Percentiles rank a stretch among this genome's conserved stretches.
These are phyloP conservation scores for Enteromius argenteus DNA, from an alignment of 2,797 vertebrate genomes.

Conservation along the genomic window DNA sequence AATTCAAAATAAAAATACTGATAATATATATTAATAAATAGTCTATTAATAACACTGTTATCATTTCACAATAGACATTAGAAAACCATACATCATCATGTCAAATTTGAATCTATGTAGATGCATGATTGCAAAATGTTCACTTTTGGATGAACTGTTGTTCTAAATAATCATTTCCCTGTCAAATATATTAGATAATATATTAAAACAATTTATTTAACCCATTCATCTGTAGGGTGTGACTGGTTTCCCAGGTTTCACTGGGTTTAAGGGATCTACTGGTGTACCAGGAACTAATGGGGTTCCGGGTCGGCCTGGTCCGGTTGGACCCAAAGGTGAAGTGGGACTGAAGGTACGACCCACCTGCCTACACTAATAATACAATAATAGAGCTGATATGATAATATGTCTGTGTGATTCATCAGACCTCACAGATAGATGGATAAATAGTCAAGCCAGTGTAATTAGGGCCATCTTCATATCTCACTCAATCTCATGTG, in stretches of 20 bases:
- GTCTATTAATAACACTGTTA: not conserved
- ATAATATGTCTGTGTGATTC: slow-evolving; percentile 13
- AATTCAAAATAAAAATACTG: no score
- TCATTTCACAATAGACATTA: not conserved
- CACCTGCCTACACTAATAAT: not conserved
- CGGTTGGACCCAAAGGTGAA: slow-evolving; percentile 76
- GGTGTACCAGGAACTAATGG: slow-evolving; percentile 80
- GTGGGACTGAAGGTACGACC: slow-evolving; percentile 80
- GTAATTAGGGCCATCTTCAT: slow-evolving; percentile 70
- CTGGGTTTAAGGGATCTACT: slow-evolving; percentile 86
- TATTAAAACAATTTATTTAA: not conserved
- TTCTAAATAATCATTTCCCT: not conserved
- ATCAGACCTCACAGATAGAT: slow-evolving; percentile 20
- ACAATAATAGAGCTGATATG: not conserved
- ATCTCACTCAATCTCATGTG: slow-evolving; percentile 55
- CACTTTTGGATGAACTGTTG: not conserved
- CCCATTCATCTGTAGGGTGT: slow-evolving; percentile 73
- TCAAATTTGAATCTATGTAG: not conserved
- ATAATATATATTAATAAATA: not conserved
- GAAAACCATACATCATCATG: not conserved
- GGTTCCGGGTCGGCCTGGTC: slow-evolving; percentile 73
- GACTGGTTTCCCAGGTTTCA: slow-evolving; percentile 84
- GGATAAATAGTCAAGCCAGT: slow-evolving; percentile 46
- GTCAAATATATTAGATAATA: not conserved
- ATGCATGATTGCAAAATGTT: not conserved